Percentiles rank a stretch among this genome's conserved stretches.
Evolutionary conservation across 2,797 vertebrate genomes (phyloP).

Genomic region (Cryptoprocta ferox): DNA sequence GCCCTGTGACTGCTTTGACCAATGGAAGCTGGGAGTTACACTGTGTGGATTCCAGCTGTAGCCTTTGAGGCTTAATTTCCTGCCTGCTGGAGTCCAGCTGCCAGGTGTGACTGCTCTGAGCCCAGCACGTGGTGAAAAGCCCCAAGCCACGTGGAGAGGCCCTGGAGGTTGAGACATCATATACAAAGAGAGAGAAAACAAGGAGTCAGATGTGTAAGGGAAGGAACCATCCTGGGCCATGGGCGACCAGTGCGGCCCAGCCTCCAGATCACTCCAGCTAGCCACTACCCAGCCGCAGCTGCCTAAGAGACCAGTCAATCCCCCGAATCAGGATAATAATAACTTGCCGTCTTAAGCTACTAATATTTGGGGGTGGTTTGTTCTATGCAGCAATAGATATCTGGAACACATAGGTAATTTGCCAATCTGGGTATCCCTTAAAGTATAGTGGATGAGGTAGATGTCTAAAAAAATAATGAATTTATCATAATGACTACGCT

Average conservation of each 20-base stretch:
- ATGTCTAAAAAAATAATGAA: neutral
- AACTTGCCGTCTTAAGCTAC: neutral
- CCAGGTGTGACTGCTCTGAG: neutral
- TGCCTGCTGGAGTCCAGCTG: neutral
- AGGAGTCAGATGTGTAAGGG: neutral
- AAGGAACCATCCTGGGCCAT: neutral
- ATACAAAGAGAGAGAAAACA: neutral
- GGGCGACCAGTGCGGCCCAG: neutral
- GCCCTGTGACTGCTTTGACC: neutral
- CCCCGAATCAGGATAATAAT: neutral
- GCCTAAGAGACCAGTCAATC: neutral
- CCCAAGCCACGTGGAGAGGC: neutral
- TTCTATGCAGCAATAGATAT: neutral
- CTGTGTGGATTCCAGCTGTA: neutral
- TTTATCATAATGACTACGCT: neutral
- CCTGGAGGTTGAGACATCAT: neutral
- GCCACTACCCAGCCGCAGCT: neutral
- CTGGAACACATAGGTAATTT: neutral
- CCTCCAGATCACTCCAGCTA: neutral
- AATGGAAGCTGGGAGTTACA: neutral
- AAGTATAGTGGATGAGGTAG: neutral
- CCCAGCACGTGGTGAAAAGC: neutral
- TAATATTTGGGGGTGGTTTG: neutral
- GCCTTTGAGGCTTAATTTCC: neutral
- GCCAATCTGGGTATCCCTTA: neutral